A percentile compares a stretch with the other conserved stretches of the same genome.
These are phyloP conservation scores for Taxidea taxus DNA, from an alignment of 2,113 vertebrate species.

Conservation along the genomic window DNA sequence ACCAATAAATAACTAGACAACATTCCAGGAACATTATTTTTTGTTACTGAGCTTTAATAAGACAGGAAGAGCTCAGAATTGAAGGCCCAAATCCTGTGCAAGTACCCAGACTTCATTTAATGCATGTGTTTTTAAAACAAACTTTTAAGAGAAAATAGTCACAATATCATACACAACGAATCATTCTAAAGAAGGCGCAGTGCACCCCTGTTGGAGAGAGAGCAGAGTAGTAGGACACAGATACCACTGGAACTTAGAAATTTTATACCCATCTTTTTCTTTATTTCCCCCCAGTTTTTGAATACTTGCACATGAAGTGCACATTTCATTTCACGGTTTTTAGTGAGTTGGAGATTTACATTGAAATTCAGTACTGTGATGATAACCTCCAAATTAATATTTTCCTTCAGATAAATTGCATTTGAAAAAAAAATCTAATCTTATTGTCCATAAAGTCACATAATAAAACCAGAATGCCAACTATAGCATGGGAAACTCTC, in stretches of 20 bases:
- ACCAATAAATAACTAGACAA: neutral
- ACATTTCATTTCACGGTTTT: slow-evolving; percentile 11
- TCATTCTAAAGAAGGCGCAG: neutral
- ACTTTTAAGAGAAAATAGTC: neutral
- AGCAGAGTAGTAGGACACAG: neutral
- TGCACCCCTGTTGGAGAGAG: neutral
- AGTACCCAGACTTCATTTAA: neutral
- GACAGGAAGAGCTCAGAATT: neutral
- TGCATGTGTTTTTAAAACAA: neutral
- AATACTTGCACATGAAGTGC: neutral
- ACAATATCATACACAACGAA: neutral
- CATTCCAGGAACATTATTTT: neutral
- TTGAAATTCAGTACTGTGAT: slow-evolving; percentile 48
- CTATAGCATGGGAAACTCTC: neutral
- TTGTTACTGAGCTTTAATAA: neutral
- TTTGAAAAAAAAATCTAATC: slow-evolving; percentile 43
- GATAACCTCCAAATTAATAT: slow-evolving; percentile 69
- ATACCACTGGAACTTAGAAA: neutral
- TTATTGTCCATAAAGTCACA: slow-evolving; percentile 53
- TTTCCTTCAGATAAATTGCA: slow-evolving; percentile 61
- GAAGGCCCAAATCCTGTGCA: neutral
- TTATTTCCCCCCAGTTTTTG: neutral
- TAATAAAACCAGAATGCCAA: slow-evolving; percentile 51
- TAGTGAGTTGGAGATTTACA: slow-evolving; percentile 52
- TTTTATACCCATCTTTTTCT: neutral